Evolutionary conservation across 1,140 invertebrate genomes (phyloP).

Genomic region (Trachymyrmex cornetzi): DNA sequence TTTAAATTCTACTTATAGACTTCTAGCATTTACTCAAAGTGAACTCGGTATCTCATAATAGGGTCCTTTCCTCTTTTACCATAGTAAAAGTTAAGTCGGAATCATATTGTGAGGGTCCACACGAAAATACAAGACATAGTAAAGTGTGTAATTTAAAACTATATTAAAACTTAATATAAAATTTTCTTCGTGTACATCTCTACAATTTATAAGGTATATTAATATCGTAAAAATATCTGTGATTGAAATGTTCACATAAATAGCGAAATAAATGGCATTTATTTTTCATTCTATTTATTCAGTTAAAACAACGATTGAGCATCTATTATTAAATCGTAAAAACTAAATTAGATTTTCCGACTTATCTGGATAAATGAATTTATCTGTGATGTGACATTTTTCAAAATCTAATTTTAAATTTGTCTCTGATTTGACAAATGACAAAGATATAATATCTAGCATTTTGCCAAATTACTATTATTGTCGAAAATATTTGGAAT

Average conservation of each 20-base stretch:
- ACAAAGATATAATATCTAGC: not conserved
- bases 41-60: no score
- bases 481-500: not conserved
- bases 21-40: no score
- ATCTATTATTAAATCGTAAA: constrained; percentile 6
- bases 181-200: no score
- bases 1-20: no score
- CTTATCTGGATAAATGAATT: not conserved
- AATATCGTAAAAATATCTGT: not conserved
- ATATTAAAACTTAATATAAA: no score
- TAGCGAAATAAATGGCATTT: not conserved
- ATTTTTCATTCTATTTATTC: not conserved
- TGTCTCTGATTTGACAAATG: not conserved
- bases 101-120: no score
- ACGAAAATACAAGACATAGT: no score
- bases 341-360: not conserved
- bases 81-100: no score
- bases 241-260: not conserved
- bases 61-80: no score
- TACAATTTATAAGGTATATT: not conserved
- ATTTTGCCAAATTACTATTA: not conserved
- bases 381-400: not conserved
- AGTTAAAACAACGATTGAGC: not conserved
- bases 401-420: not conserved
- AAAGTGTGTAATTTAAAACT: no score